Evolutionary conservation across 1,140 invertebrate genomes (phyloP).

Genomic region (Hyles vespertilio): DNA sequence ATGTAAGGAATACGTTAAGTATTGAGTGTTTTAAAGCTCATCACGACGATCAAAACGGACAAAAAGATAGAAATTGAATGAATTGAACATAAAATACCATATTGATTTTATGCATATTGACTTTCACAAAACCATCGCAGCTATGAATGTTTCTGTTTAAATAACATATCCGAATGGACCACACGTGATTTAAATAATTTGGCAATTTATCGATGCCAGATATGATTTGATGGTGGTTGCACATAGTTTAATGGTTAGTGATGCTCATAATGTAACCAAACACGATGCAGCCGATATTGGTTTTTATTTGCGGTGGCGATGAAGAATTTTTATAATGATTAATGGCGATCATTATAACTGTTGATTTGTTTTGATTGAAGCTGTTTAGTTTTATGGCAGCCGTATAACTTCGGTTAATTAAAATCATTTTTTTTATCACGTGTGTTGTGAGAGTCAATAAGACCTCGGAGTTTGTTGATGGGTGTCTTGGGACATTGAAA

Average conservation of each 20-base stretch:
- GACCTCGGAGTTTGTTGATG: constrained; percentile 16
- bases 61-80: constrained; percentile 5
- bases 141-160: constrained; percentile 14
- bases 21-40: background rate
- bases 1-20: background rate
- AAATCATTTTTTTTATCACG: constrained; percentile 17
- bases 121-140: constrained; percentile 15
- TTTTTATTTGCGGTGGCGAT: constrained; percentile 30
- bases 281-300: constrained; percentile 21
- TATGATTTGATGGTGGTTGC: constrained; percentile 38
- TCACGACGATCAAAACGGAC: background rate
- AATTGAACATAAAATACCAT: constrained; percentile 11
- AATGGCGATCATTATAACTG: constrained; percentile 31
- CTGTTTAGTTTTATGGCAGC: constrained; percentile 30
- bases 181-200: constrained; percentile 43
- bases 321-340: constrained; percentile 33
- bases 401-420: constrained; percentile 25
- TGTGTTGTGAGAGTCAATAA: background rate
- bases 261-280: constrained; percentile 23
- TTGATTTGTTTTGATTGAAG: constrained; percentile 37
- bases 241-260: constrained; percentile 22
- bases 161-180: constrained; percentile 22
- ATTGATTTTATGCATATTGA: constrained; percentile 17
- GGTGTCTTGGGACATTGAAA: constrained; percentile 16
- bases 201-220: constrained; percentile 34